Evolutionary conservation across 1,140 invertebrate genomes (phyloP).

Genomic region (Eriocheir sinensis): DNA sequence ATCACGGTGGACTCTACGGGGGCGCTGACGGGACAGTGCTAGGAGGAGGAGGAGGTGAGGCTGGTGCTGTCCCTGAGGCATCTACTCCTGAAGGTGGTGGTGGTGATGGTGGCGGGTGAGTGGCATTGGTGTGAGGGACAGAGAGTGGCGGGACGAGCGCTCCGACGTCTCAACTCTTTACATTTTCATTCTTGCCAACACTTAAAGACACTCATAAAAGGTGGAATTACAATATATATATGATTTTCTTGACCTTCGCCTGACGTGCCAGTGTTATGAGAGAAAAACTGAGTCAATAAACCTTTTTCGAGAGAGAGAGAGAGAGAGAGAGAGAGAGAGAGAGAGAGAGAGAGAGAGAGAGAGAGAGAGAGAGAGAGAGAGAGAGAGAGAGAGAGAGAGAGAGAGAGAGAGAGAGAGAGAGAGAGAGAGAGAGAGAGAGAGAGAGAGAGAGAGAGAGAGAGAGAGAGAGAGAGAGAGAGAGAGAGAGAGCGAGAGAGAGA

Average conservation of each 20-base stretch:
- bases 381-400: slow-evolving; percentile 6
- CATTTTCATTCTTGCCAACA: neutral
- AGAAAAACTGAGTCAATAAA: neutral
- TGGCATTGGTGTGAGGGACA: neutral
- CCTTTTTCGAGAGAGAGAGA: neutral
- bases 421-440: slow-evolving; percentile 10
- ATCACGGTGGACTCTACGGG: slow-evolving; percentile 50
- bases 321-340: slow-evolving; percentile 19
- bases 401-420: slow-evolving; percentile 11
- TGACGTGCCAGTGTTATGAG: neutral
- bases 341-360: neutral
- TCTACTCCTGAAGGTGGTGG: neutral
- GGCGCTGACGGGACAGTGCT: neutral
- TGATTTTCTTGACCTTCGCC: slow-evolving; percentile 3
- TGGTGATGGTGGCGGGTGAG: neutral
- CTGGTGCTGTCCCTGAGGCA: neutral
- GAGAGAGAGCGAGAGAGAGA: too few relatives aligned
- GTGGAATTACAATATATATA: slow-evolving; percentile 23
- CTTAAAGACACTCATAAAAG: slow-evolving; percentile 11
- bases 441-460: neutral
- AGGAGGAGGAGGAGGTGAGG: neutral
- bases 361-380: slow-evolving; percentile 1
- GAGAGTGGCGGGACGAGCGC: neutral
- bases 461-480: neutral
- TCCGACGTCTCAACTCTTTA: neutral